Evolutionary conservation across 1,140 invertebrate genomes (phyloP).

Genomic region (Ylistrum balloti): DNA sequence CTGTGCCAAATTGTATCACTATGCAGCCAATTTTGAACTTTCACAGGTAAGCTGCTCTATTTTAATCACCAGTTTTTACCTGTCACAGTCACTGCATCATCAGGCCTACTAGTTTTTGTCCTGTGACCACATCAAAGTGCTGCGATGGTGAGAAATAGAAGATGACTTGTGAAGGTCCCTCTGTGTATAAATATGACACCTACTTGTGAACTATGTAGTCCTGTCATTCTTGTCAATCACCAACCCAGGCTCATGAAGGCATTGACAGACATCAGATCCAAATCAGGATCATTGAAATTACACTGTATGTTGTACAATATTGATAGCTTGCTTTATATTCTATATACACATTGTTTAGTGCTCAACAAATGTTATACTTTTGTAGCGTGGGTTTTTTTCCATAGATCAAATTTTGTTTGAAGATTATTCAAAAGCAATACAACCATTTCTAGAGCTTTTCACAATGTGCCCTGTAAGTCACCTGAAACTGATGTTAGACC

Average conservation of each 20-base stretch:
- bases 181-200: not conserved
- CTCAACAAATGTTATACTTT: no score
- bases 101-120: not conserved
- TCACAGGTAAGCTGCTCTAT: constrained; percentile 58
- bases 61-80: constrained; percentile 24
- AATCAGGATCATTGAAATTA: no score
- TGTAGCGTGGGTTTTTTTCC: no score
- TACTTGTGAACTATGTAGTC: not conserved
- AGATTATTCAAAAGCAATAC: no score
- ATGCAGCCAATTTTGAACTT: constrained; percentile 62
- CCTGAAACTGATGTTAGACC: no score
- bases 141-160: constrained; percentile 6
- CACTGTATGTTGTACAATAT: no score
- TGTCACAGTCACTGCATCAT: constrained; percentile 36
- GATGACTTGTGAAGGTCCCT: not conserved
- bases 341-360: no score
- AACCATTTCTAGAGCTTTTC: no score
- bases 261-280: no score
- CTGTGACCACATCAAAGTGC: constrained; percentile 32
- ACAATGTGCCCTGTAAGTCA: no score
- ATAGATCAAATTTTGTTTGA: no score
- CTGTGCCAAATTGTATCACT: constrained; percentile 65
- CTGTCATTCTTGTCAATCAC: not conserved
- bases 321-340: no score
- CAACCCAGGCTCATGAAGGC: not conserved